Evolutionary conservation across 2,797 vertebrate genomes (phyloP), one percentile per base, ranked within the genome.

Genomic region (Scleropages formosus): DNA sequence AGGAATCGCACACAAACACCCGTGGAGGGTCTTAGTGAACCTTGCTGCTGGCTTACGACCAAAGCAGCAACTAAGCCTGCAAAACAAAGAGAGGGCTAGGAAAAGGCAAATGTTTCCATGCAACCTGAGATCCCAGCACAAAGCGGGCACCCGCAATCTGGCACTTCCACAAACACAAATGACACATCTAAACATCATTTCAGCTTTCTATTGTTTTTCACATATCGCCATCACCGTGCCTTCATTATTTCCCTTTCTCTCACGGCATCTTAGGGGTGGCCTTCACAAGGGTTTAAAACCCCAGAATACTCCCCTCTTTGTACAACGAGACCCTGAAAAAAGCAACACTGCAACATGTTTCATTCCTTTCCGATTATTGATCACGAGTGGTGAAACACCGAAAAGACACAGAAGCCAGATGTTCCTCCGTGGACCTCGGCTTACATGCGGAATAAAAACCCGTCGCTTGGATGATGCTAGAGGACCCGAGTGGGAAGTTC

Each of bases 1-100:
- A 31, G 72, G 77, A 47, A 62, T 70, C 58, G 68, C 62, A 46
- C 47, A 27, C 27, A 74, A 13, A 58, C 22, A n/a, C 64, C 67
- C 73, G 59, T 15, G 39, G 44, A 58, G 64, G 76, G 47, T 18
- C 47, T 53, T 44, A 65, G 24, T 3, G 9, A 64, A 61, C 46
- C 47, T 49, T 16, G 46, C 72, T 51, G 61, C 31, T 39, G 15
- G 63, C 63, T 31, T 46, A 39, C 63, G 7, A 66, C 31, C 27
- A 44, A 44, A 44, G 63, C 27, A 44, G 15, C 4, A 31, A 20
- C 15, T 11, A 1, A 20, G 13, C 16, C 44, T 62, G 13, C 15
- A 63, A 26, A 15, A 4, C 26, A 49, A 39, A 22, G 59, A 58
- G 58, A 62, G 12, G 58, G 7, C 61, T 53, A 26, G 10, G 49